These are phyloP conservation scores for Leucosticte australis DNA, from an alignment of 2,113 vertebrate genomes.

Conservation along the genomic window DNA sequence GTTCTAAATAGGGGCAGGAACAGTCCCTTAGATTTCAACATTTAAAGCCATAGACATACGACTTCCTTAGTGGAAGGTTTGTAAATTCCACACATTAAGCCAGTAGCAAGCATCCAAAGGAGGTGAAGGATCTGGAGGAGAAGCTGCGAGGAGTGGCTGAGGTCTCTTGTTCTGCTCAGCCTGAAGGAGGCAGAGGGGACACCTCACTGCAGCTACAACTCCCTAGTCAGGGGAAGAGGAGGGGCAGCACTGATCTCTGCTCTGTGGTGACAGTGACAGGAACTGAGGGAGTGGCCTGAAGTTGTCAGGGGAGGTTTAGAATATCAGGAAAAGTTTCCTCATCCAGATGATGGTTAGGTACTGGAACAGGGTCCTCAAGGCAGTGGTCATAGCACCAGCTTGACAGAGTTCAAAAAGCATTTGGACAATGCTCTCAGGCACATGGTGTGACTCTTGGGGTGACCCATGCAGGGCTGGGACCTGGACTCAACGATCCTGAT, in stretches of 20 bases:
- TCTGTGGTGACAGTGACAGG: neutral
- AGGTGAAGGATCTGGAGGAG: neutral
- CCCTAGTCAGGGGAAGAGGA: accelerated
- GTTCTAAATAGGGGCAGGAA: neutral
- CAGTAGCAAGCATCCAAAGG: neutral
- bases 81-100: neutral
- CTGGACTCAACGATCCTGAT: accelerated
- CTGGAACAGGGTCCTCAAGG: neutral
- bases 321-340: neutral
- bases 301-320: neutral
- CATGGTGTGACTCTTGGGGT: no score
- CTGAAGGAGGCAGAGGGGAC: neutral
- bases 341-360: accelerated
- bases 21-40: neutral
- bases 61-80: neutral
- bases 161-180: no score
- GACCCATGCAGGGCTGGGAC: neutral
- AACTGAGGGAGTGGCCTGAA: accelerated
- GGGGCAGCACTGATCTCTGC: neutral
- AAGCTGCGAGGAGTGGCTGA: neutral
- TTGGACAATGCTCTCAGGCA: neutral
- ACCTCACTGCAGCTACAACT: neutral
- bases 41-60: neutral
- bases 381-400: neutral
- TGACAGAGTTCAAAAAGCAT: neutral